phyloP scores from a whole-genome alignment of 2,797 vertebrate species.

The Macrochelys suwanniensis region DNA sequence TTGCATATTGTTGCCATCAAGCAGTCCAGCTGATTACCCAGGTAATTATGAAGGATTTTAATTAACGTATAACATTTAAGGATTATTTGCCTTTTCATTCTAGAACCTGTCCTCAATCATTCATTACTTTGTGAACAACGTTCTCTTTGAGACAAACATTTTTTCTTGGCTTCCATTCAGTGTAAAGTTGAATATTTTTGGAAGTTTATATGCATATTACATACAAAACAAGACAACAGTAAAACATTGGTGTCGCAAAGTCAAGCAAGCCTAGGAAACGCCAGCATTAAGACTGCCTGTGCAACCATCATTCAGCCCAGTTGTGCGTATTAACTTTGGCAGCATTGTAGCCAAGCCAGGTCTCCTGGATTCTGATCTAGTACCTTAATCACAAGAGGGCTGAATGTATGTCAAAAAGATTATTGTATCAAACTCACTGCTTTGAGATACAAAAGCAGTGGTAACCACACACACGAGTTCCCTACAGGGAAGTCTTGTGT shows the following conservation, averaged over 20 bases:
- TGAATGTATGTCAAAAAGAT: not conserved
- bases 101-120: not conserved
- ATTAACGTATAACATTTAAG: not conserved
- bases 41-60: not conserved
- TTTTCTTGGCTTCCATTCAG: not conserved
- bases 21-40: not conserved
- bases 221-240: not conserved
- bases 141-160: not conserved
- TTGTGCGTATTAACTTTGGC: not conserved
- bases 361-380: not conserved
- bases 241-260: not conserved
- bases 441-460: rapidly evolving
- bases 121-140: not conserved
- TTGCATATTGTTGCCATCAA: not conserved
- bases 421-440: not conserved
- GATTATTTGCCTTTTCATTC: not conserved
- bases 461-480: not conserved
- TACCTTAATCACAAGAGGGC: not conserved
- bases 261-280: not conserved
- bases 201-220: not conserved
- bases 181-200: not conserved
- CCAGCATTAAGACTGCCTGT: not conserved
- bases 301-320: rapidly evolving
- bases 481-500: not conserved
- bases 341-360: too few species aligned